Percentiles rank a stretch among this genome's conserved stretches.
phyloP scores from a whole-genome alignment of 2,797 vertebrate genomes.

The Poecilia velifera region DNA sequence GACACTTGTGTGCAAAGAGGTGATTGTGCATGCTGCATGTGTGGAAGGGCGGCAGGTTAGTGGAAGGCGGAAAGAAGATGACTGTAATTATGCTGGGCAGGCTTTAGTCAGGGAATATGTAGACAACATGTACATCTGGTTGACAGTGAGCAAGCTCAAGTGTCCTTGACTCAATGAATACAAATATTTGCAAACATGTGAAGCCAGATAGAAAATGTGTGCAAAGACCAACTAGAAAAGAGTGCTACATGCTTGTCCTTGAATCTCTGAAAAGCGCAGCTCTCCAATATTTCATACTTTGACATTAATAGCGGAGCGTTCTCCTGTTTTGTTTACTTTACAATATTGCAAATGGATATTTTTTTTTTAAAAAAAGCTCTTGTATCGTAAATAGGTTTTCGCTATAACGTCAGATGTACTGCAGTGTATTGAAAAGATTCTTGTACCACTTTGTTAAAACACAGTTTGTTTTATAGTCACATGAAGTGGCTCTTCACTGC shows the following conservation, averaged over 20 bases:
- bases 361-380: not conserved
- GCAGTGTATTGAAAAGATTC: not conserved
- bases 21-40: constrained; percentile 1
- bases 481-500: not conserved
- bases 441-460: not conserved
- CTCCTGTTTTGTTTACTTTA: not conserved
- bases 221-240: not conserved
- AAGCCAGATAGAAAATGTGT: constrained; percentile 5
- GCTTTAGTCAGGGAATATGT: constrained; percentile 30
- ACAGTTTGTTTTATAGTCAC: not conserved
- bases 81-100: constrained; percentile 49
- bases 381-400: not conserved
- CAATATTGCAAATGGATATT: not conserved
- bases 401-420: not conserved
- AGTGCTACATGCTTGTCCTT: not conserved
- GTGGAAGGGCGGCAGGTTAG: constrained; percentile 20
- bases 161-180: constrained; percentile 49
- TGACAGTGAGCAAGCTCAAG: constrained; percentile 3
- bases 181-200: constrained; percentile 28
- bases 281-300: not conserved
- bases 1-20: constrained; percentile 39
- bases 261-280: not conserved
- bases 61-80: constrained; percentile 27
- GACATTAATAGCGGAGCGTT: not conserved
- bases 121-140: constrained; percentile 35